A percentile compares a stretch with the other conserved stretches of the same genome.
Evolutionary conservation across 92 coral and sea anemone species (phyloP).

Genomic region (Siderastrea radians): DNA sequence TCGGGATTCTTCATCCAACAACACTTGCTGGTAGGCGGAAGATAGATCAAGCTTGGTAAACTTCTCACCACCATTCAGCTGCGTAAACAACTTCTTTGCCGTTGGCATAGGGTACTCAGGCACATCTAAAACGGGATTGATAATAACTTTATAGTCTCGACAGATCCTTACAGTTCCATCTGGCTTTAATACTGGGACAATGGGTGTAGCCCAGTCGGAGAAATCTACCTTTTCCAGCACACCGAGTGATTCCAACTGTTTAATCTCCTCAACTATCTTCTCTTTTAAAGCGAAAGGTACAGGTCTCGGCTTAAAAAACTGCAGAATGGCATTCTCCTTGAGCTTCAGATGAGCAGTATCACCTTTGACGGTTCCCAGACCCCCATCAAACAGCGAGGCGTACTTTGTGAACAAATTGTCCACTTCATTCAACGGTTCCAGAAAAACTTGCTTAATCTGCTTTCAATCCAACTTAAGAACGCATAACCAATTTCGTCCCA

Average conservation of each 20-base stretch:
- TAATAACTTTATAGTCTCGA: no score
- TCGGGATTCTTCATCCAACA: no score
- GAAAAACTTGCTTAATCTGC: conserved; percentile 33
- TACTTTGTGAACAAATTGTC: conserved; percentile 36
- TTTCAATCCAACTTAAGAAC: conserved; percentile 45
- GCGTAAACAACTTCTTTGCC: no score
- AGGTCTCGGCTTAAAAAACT: conserved; percentile 56
- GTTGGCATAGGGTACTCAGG: no score
- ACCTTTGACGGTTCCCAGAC: conserved; percentile 62
- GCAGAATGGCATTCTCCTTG: conserved; percentile 61
- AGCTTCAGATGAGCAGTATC: conserved; percentile 48
- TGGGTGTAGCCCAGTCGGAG: conserved; percentile 49
- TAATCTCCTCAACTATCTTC: conserved; percentile 46
- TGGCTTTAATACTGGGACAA: conserved; percentile 48
- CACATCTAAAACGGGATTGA: no score
- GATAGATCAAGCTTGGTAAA: no score
- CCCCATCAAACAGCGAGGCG: conserved; percentile 58
- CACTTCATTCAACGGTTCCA: conserved; percentile 16
- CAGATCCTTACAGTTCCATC: neutral
- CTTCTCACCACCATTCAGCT: no score
- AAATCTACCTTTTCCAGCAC: conserved; percentile 55
- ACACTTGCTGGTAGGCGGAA: no score
- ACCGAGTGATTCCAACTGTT: conserved; percentile 50
- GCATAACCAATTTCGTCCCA: conserved; percentile 58
- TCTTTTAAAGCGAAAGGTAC: conserved; percentile 62